These are phyloP conservation scores for Pogonocichla stellata DNA, from an alignment of 2,113 vertebrate genomes.

Conservation along the genomic window DNA sequence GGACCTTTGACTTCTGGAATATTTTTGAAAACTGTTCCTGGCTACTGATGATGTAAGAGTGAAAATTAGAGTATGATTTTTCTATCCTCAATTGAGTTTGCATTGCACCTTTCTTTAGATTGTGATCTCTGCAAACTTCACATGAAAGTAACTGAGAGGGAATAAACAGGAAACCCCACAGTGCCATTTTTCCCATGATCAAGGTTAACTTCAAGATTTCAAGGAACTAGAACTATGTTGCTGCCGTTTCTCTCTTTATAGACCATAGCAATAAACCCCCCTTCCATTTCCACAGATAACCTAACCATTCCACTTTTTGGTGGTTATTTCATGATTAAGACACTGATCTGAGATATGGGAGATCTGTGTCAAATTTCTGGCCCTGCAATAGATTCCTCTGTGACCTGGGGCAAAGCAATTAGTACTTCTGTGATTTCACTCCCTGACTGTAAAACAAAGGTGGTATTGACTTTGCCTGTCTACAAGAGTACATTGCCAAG, in stretches of 20 bases:
- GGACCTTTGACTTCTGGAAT: neutral
- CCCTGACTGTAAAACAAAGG: neutral
- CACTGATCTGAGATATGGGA: neutral
- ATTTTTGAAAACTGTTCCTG: neutral
- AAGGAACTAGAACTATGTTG: neutral
- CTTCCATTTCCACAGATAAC: neutral
- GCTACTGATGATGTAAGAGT: neutral
- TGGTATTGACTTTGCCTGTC: neutral
- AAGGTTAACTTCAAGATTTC: neutral
- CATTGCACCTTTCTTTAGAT: neutral
- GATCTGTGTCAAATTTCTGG: conserved; percentile 3
- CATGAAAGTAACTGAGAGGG: neutral
- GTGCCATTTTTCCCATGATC: neutral
- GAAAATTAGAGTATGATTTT: neutral
- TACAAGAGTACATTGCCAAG: neutral
- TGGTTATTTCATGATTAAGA: neutral
- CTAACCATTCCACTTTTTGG: neutral
- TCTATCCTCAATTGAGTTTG: neutral
- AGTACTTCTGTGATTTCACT: neutral
- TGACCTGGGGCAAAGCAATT: neutral
- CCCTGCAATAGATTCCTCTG: neutral
- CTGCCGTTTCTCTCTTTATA: neutral
- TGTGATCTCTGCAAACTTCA: neutral
- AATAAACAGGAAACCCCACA: neutral
- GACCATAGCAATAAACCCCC: neutral